Evolutionary conservation across 2,888 invertebrate genomes (phyloP), one percentile per base, ranked within the genome.

Genomic region (Nemotelus pantherinus): DNA sequence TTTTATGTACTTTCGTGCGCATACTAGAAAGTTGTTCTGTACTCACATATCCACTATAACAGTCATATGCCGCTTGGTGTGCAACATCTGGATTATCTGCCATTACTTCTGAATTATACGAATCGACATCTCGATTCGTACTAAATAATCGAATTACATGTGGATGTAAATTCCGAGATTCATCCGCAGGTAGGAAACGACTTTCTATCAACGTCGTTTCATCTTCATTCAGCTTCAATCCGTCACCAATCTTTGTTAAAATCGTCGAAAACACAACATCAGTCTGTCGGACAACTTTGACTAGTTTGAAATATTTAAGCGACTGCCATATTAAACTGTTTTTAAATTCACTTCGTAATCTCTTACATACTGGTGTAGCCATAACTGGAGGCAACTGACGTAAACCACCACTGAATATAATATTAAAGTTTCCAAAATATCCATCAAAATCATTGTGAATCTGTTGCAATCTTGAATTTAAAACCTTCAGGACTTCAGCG

Each of bases 381-480:
- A 77, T 77, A 43, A 83, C 85, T 68, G 85, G 83, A 53, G 84
- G 83, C 60, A 83, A 78, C 80, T 84, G 84, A 4, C 83, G 80
- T 47, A 85, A 81, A 81, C 85, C 85, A 43, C 84, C 84, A 76
- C 81, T 81, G 3, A 84, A 81, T 77, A 85, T 82, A 2, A 85
- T 77, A 77, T 84, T 43, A 39, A 41, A 41, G 6, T n/a, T 45
- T 4, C 41, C 65, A 43, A 65, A 65, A 41, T 39, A 43, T 65
- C 4, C 3, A 65, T 65, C 65, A 43, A 7, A 41, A 4, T 4
- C 41, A 43, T n/a, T 5, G 41, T 4, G 3, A 43, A 65, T 65
- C 44, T 43, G 6, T n/a, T 43, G 39, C 41, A 65, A 4, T 7
- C 65, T 39, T n/a, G n/a, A 65, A 43, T 65, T 43, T 4, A 65